These are phyloP conservation scores for Lanius collurio DNA, from an alignment of 2,113 vertebrate species.

Conservation along the genomic window DNA sequence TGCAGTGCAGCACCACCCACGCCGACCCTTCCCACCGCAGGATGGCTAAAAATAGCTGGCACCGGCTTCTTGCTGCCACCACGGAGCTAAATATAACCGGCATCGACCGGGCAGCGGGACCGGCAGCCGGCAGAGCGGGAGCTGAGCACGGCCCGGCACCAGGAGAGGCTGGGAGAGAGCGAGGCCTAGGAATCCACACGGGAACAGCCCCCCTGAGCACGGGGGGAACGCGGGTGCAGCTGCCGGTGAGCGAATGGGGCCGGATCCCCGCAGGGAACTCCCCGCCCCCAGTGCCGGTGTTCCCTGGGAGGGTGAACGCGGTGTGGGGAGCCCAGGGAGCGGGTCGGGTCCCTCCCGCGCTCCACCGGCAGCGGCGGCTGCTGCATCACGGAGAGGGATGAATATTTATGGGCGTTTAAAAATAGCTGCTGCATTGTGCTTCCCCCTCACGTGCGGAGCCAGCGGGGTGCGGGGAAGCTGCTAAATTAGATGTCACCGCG, in stretches of 20 bases:
- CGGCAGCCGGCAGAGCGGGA: not conserved
- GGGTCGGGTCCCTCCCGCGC: not conserved
- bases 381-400: constrained; percentile 48
- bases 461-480: constrained; percentile 66
- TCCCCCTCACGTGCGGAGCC: constrained; percentile 68
- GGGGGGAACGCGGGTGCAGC: not conserved
- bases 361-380: not conserved
- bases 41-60: constrained; percentile 31
- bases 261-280: not conserved
- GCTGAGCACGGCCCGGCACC: not conserved
- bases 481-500: constrained; percentile 63
- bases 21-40: not conserved
- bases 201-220: not conserved
- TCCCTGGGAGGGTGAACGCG: not conserved
- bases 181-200: not conserved
- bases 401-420: constrained; percentile 65
- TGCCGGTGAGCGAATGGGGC: not conserved
- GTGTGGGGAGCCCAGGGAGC: not conserved
- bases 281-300: not conserved
- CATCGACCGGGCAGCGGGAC: constrained; percentile 7
- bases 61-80: not conserved
- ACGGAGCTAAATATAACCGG: constrained; percentile 8
- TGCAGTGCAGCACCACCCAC: constrained; percentile 23
- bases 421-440: constrained; percentile 67
- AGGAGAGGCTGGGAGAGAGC: not conserved